Base-by-base conservation (phyloP, 1,140 invertebrate genomes). In the Holcopasites calliopsidis region DNA sequence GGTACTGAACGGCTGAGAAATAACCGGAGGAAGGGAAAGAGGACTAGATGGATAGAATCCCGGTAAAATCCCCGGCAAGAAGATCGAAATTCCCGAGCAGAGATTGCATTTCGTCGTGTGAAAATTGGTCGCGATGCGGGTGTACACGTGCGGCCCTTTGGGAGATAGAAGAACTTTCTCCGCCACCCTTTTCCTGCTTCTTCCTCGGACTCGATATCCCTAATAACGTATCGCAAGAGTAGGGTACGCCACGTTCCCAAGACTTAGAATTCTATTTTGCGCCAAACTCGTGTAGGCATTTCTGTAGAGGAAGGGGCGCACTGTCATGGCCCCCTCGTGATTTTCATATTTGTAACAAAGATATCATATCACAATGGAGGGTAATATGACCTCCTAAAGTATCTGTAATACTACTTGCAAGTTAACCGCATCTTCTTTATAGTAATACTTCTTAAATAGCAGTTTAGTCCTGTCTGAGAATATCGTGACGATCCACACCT, bases 121-220 rank as follows among this genome's bases (percentile, higher is more conserved):
- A 31, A 62, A 52, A 72, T 72, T 62, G 47, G 47, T 35, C 26
- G 23, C n/a, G 21, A 33, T 16, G 18, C 2, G 4, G 31, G 44
- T n/a, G n/a, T 47, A 50, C 33, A 16, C 42, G 3, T 38, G 11
- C 57, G 57, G 35, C 11, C 28, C 49, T 28, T 21, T n/a, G 70
- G 70, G 70, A 44, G 44, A 47, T n/a, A 65, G 26, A 52, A 54
- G 26, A 73, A 42, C 7, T 65, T 64, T 35, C 28, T 21, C 35
- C 23, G 57, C 4, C 33, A 40, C 11, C 10, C n/a, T 54, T 8
- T 7, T 13, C 10, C 21, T 21, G 33, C 3, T 3, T n/a, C 10
- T 8, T 7, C 16, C n/a, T 26, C 18, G n/a, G 10, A 1, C 61
- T 21, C 31, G 28, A 35, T 60, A 58, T n/a, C 21, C 21, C 54